A percentile compares a stretch with the other conserved stretches of the same genome.
Evolutionary conservation across 2,113 vertebrate species (phyloP).

Genomic region (Chunga burmeisteri): DNA sequence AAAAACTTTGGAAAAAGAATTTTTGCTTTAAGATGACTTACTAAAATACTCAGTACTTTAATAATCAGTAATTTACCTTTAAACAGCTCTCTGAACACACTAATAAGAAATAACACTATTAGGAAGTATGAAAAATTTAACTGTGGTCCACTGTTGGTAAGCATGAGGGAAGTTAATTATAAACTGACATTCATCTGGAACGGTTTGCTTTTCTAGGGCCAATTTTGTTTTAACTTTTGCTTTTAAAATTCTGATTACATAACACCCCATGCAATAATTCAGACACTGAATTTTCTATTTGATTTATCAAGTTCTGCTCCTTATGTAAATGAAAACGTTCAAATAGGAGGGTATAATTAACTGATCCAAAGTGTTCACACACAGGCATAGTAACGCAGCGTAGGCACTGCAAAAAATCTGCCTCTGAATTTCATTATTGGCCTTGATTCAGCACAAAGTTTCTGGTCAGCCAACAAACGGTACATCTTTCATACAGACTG

Average conservation of each 20-base stretch:
- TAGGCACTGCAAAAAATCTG: slow-evolving; percentile 1
- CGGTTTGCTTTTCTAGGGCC: neutral
- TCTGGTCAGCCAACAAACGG: slow-evolving; percentile 6
- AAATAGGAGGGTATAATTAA: neutral
- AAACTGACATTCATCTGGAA: slow-evolving; percentile 3
- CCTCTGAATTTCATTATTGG: slow-evolving; percentile 23
- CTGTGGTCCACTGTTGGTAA: neutral
- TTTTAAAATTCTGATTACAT: slow-evolving; percentile 35
- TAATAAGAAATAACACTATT: neutral
- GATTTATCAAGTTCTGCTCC: slow-evolving; percentile 13
- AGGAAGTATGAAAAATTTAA: neutral
- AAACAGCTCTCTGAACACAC: neutral
- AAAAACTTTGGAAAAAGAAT: neutral
- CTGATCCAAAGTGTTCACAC: neutral
- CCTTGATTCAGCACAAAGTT: slow-evolving; percentile 4
- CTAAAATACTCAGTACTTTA: neutral
- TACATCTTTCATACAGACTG: neutral
- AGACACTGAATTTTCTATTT: neutral
- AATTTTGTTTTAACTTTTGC: neutral
- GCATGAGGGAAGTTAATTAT: neutral
- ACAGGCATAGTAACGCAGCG: neutral
- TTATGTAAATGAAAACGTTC: neutral
- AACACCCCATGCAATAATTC: slow-evolving; percentile 3
- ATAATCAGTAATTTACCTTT: neutral
- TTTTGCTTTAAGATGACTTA: neutral